Base-by-base conservation (phyloP, 2,797 vertebrate genomes). In the Chloroceryle amazona region DNA sequence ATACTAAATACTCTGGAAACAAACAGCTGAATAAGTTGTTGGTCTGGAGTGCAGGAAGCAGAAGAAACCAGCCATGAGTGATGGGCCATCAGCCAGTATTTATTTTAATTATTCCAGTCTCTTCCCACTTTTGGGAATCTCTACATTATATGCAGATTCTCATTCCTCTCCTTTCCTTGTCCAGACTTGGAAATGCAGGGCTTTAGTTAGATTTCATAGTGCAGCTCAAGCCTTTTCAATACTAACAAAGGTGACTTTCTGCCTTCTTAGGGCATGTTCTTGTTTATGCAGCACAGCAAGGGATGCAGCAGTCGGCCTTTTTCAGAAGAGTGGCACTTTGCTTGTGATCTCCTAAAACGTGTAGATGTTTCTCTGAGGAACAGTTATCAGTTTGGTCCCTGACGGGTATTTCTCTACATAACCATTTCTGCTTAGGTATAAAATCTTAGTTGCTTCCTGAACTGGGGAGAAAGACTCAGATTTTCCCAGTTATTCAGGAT, bases 11-110 rank as follows among this genome's bases (percentile, higher is more conserved):
- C 11, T 17, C 47, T 46, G 44, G 28, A 51, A 75, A 41, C 16
- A 68, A 39, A 31, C 3, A 8, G 12, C 19, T 57, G 26, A 37
- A 44, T 6, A 33, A 71, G 60, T 37, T 73, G 17, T 37, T 75
- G 44, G 17, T 65, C 33, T 57, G 55, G n/a, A 88, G 55, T 25
- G 58, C 41, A 47, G 25, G 41, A 71, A 65, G 16, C 10, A 4
- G n/a, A 54, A 81, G 37, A 61, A 78, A 42, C 6, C 31, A 18
- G 44, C 54, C 7, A 7, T 11, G 54, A 85, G 31, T n/a, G 46
- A 19, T 4, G 8, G 9, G 37, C 2, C 33, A 54, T 65, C 18
- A 18, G 49, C 21, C 60, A 19, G 20, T 1, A 0, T 18, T 23
- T 58, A 18, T 17, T 28, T 63, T 37, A 23, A 31, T 72, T 62